Evolutionary conservation across 1,140 invertebrate species (phyloP).

Genomic region (Hylaeus anthracinus): DNA sequence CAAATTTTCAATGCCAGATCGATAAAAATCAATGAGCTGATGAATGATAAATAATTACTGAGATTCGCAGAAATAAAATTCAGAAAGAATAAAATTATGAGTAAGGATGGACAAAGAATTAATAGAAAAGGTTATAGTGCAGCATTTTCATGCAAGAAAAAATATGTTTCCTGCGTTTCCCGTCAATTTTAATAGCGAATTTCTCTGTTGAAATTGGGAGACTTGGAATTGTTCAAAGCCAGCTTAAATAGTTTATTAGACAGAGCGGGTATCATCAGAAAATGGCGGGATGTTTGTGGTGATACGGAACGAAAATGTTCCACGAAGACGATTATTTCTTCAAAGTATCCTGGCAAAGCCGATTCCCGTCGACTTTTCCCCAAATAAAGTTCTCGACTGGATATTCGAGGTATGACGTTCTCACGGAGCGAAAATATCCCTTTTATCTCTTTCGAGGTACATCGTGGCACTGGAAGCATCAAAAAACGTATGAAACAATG

Average conservation of each 20-base stretch:
- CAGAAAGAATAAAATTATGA: no score
- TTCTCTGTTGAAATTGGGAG: background rate
- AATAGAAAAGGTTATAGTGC: no score
- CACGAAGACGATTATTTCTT: constrained; percentile 35
- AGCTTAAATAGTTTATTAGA: constrained; percentile 43
- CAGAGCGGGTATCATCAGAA: constrained; percentile 8
- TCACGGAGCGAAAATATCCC: constrained; percentile 16
- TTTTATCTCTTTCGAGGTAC: constrained; percentile 4
- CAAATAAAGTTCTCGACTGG: constrained; percentile 34
- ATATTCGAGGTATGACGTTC: constrained; percentile 2
- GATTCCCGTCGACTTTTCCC: constrained; percentile 40
- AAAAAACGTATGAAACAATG: no score
- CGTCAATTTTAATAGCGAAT: no score
- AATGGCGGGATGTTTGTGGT: background rate
- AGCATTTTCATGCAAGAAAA: no score
- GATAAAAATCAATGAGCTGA: no score
- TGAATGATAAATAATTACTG: no score
- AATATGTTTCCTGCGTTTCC: no score
- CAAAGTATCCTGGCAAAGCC: constrained; percentile 40
- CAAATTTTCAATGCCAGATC: no score
- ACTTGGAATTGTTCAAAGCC: background rate
- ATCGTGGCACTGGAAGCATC: no score
- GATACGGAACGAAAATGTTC: constrained; percentile 1
- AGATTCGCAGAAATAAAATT: no score
- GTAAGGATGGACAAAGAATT: no score